Base-by-base conservation (phyloP, 2,888 invertebrate species). In the Taenaris catops region DNA sequence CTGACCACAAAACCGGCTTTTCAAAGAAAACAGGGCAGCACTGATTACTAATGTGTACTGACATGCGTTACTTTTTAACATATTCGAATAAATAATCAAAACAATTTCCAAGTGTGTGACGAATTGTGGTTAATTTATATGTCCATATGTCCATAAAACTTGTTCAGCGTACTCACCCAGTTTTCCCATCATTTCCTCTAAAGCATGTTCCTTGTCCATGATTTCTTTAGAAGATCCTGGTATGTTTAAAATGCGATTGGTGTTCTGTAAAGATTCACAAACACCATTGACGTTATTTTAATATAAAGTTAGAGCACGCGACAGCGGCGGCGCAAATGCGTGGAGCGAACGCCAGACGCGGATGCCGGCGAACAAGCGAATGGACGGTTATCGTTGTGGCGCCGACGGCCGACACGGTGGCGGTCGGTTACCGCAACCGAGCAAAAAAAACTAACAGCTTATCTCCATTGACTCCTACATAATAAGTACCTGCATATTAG, bases 131-230 rank as follows among this genome's bases (percentile, higher is more conserved):
- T n/a, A 9, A n/a, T 21, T 20, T 5, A 16, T 8, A 43, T n/a
- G n/a, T n/a, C 65, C 70, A 74, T 72, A 75, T 73, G 75, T 52
- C 68, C 17, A 21, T 10, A 34, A 37, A 27, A 9, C 7, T 3
- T 20, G 12, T 24, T 14, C 4, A 25, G 25, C 31, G 27, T 36
- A 73, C 86, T 89, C 55, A 91, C 91, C 91, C 55, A 91, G 72
- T 64, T 90, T 90, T 54, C 89, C 89, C 91, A 91, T 91, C 64
- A 91, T 87, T 51, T 90, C 91, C 59, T 91, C 91, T 34, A 91
- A 61, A 12, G 90, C 90, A 56, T 81, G 87, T 73, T 91, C 91
- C 63, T 90, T 89, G 58, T 90, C 91, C 91, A 91, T 91, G 62
- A 29, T 71, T 49, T 25, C 2, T 38, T 31, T 23, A 35, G 38